Evolutionary conservation across 2,113 vertebrate species (phyloP), one percentile per base, ranked within the genome.

Genomic region (Periophthalmodon schlosseri): DNA sequence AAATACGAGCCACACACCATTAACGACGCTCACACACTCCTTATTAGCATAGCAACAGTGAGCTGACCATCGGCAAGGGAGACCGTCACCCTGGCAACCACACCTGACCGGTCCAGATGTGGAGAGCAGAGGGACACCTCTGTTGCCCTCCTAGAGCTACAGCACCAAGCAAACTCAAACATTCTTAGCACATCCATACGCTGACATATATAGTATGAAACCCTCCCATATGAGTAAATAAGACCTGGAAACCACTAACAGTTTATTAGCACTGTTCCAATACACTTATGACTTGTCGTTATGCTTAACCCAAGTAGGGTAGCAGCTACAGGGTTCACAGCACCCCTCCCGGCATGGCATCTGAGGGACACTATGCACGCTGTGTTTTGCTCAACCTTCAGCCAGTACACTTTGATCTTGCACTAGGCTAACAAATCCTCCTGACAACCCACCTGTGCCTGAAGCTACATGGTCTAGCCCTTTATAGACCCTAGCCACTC

Each of bases 1-100:
- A 70, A 79, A 85, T 74, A 63, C 70, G 65, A 72, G 70, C 68
- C 76, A 68, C 68, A 18, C 13, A 44, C 65, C 54, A 56, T 34
- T 61, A 33, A 85, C 74, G 69, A 49, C 69, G 70, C 68, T 57
- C 10, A 68, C 69, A 57, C 84, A 33, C 72, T 78, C 78, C 77
- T 89, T 86, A 91, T 91, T 90, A 90, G 85, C 86, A 91, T 88
- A 89, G 83, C 82, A 87, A 86, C 88, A 75, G 78, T 49, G 66
- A 84, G 83, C 86, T 87, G 89, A 89, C 89, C 84, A 74, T 88
- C 85, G 82, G 8, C 76, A 61, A 78, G 86, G 86, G 89, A 86
- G 75, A 68, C 78, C 15, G 90, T 92, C 87, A 91, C 89, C 89
- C 73, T 61, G 90, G 87, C 88, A 91, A 91, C 90, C 73, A 28